Conservation (phyloP, 2,113 vertebrate species). For the Scopus umbretta region DNA sequence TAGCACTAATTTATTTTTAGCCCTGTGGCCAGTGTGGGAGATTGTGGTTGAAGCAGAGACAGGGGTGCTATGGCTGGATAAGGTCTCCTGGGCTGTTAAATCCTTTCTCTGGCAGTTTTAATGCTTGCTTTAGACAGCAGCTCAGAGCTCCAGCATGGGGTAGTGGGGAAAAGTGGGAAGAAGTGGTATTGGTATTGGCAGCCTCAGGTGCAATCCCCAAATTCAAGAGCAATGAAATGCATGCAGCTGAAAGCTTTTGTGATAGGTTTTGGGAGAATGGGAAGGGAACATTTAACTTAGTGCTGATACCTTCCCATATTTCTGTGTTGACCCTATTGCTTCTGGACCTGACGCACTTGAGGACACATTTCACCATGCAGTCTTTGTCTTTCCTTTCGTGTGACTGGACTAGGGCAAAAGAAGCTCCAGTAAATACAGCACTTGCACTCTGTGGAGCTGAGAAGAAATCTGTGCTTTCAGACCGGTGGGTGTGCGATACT, state of each 20-base stretch:
- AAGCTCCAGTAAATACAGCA: background rate
- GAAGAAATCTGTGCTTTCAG: background rate
- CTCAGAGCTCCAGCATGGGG: background rate
- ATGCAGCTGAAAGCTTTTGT: background rate
- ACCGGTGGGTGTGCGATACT: rapidly evolving
- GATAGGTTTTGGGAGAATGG: background rate
- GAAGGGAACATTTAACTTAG: background rate
- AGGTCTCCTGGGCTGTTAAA: background rate
- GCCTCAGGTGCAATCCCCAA: background rate
- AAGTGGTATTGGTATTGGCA: background rate
- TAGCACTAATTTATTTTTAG: background rate
- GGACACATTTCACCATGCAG: background rate
- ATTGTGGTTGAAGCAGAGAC: background rate
- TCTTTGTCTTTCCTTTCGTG: background rate
- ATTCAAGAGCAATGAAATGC: rapidly evolving
- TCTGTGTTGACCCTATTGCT: background rate
- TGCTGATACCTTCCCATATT: background rate
- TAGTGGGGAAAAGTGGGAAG: background rate
- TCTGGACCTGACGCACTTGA: background rate
- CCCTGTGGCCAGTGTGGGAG: background rate
- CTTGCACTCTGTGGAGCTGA: rapidly evolving
- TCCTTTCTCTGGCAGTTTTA: background rate
- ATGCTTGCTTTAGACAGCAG: background rate
- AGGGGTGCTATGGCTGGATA: background rate
- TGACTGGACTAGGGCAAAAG: background rate